Percentiles rank a stretch among this genome's conserved stretches.
phyloP scores from a whole-genome alignment of 2,888 invertebrate genomes.

The Adelphocoris suturalis region DNA sequence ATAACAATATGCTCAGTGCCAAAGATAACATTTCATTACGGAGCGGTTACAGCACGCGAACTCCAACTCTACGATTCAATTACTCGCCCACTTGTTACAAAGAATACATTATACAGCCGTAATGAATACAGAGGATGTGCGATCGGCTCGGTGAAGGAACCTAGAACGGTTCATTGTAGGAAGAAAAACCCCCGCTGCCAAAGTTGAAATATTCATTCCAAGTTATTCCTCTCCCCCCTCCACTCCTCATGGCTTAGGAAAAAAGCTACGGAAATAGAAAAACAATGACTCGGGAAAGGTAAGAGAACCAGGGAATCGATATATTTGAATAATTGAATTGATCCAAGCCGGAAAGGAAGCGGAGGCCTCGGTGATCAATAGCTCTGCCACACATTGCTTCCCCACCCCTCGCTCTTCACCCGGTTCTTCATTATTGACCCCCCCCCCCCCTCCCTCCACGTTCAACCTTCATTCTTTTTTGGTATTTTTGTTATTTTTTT shows the following conservation, averaged over 20 bases:
- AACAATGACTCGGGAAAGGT: constrained; percentile 33
- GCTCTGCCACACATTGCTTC: constrained; percentile 2
- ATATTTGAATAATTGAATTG: constrained; percentile 56
- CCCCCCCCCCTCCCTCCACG: no score
- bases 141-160: neutral
- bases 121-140: no score
- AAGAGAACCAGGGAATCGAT: constrained; percentile 38
- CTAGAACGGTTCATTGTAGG: neutral
- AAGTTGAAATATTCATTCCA: constrained; percentile 29
- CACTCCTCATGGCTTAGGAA: neutral
- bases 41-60: no score
- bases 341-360: constrained; percentile 26
- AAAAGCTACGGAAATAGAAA: constrained; percentile 45
- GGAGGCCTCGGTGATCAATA: constrained; percentile 43
- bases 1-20: no score
- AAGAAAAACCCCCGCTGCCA: constrained; percentile 17
- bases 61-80: no score
- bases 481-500: neutral
- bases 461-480: neutral
- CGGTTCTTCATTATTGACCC: constrained; percentile 44
- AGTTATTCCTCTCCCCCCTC: constrained; percentile 6
- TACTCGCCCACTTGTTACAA: no score
- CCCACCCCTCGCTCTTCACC: neutral
- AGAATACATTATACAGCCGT: no score
- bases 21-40: no score